These are phyloP conservation scores for Drosophila trapezifrons DNA, from an alignment of 1,140 invertebrate species.

Conservation along the genomic window DNA sequence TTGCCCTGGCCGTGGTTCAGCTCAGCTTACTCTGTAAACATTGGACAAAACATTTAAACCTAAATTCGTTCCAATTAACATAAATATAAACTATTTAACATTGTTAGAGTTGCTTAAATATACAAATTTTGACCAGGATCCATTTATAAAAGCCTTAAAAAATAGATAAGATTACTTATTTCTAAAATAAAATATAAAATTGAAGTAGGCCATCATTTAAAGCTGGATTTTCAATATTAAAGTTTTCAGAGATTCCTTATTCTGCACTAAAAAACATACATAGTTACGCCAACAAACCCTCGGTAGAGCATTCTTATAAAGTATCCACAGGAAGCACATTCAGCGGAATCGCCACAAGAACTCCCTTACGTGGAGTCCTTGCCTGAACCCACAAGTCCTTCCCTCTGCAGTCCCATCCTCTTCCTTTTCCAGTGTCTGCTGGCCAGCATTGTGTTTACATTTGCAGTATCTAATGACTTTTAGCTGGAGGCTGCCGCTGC, in stretches of 20 bases:
- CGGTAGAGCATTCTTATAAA: neutral
- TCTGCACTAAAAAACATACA: neutral
- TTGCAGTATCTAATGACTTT: constrained; percentile 76
- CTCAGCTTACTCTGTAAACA: neutral
- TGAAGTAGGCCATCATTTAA: no score
- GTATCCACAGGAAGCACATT: constrained; percentile 26
- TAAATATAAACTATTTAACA: no score
- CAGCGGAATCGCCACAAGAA: constrained; percentile 13
- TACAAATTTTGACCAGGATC: no score
- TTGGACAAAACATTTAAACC: neutral
- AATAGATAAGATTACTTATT: no score
- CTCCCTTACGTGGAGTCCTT: constrained; percentile 11
- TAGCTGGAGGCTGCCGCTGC: constrained; percentile 61
- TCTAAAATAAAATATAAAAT: no score
- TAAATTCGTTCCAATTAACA: neutral
- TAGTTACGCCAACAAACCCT: neutral
- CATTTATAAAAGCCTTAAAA: no score
- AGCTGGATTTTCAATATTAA: neutral
- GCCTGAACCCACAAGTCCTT: constrained; percentile 7
- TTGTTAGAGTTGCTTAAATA: no score
- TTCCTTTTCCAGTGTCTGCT: constrained; percentile 9
- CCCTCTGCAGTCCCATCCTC: neutral
- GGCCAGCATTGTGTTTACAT: constrained; percentile 58
- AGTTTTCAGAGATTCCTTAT: neutral
- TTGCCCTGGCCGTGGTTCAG: no score